Base-by-base conservation (phyloP, 2,797 vertebrate species). In the Garrulus glandarius region DNA sequence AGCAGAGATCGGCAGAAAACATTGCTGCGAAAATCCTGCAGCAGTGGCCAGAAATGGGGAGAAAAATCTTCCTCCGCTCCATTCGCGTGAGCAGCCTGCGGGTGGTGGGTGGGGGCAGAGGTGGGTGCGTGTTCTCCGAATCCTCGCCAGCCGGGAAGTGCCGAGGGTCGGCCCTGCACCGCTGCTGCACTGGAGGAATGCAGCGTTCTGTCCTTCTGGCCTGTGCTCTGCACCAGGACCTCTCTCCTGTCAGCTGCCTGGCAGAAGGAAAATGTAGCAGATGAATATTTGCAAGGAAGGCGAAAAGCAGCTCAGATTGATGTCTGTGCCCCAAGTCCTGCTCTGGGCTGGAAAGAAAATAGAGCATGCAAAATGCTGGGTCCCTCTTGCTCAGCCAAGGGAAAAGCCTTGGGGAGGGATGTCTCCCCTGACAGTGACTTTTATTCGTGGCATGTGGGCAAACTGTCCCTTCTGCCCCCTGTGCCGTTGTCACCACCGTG, bases 1-100 rank as follows among this genome's bases (percentile, higher is more conserved):
- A 83, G 92, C 94, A 95, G 95, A 95, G 93, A 93, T 88, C 67
- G 71, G 92, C 81, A 52, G 86, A 97, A 96, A 87, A 64, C 22
- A 20, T 5, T 1, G 24, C 47, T 22, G 11, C 5, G 37, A 49
- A 13, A 70, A 13, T 34, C 21, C 60, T 30, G 94, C 74, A 13
- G 83, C 80, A 15, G 34, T 0, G 37, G 32, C 69, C 68, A 2
- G 39, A 6, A 64, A 34, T 1, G 11, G 13, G 37, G 7, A 55
- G 67, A 15, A 34, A 46, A 41, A 36, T 20, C 19, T 7, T 59
- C 22, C 14, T 56, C 2, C 29, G 9, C 0, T 9, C 0, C 6
- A 2, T 3, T n/a, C 0, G 0, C 14, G 15, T 6, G 44, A 89
- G 76, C 59, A 32, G 7, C 17, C n/a, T 10, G 68, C 1, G 4